Evolutionary conservation across 2,113 vertebrate genomes (phyloP).

Genomic region (Dicaeum eximium): DNA sequence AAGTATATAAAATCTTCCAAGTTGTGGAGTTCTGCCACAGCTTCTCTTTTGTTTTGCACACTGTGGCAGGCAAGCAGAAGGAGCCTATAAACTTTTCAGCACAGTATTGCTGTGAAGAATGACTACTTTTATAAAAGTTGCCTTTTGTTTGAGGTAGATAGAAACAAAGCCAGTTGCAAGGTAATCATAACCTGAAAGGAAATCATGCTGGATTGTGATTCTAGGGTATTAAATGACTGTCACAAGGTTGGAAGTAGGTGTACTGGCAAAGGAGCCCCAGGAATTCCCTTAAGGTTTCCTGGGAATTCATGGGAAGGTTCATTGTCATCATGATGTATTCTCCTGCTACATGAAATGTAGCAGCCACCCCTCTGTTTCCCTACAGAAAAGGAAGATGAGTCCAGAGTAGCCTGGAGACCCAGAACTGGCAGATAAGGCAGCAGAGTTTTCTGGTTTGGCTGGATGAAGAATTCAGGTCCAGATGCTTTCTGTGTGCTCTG

Average conservation of each 20-base stretch:
- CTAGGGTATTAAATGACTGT: background rate
- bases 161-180: background rate
- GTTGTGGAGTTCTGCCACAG: background rate
- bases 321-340: background rate
- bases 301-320: background rate
- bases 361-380: background rate
- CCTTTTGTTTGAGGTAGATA: background rate
- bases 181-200: conserved; percentile 12
- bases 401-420: background rate
- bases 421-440: background rate
- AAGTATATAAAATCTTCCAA: background rate
- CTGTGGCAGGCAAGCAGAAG: background rate
- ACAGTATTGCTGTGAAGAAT: background rate
- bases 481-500: background rate
- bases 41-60: background rate
- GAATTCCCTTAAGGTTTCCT: background rate
- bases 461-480: background rate
- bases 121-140: background rate
- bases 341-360: background rate
- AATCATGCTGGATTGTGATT: background rate
- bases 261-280: background rate
- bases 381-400: background rate
- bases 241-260: background rate
- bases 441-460: background rate
- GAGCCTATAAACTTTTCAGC: background rate